phyloP scores from a whole-genome alignment of 2,113 vertebrate species.

The Zosterops pallidus region DNA sequence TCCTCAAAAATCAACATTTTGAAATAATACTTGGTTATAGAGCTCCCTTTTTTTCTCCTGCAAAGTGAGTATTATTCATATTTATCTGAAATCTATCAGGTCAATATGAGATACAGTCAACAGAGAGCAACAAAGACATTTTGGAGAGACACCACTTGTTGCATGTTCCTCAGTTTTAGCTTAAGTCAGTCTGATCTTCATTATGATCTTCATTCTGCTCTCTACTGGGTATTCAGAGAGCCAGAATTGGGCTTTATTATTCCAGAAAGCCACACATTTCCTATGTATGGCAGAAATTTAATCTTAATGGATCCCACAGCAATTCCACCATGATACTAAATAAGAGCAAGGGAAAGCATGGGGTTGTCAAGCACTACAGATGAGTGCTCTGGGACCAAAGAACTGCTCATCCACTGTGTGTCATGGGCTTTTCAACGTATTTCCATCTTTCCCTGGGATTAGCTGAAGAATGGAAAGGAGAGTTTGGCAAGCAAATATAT shows the following conservation, averaged over 20 bases:
- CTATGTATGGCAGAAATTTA: background rate
- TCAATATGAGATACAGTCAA: background rate
- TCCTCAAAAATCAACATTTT: background rate
- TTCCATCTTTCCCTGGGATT: constrained; percentile 38
- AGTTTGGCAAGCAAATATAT: constrained; percentile 38
- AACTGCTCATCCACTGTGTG: background rate
- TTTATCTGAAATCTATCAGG: background rate
- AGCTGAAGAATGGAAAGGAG: background rate
- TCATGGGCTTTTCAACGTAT: constrained; percentile 3
- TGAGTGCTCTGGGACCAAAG: background rate
- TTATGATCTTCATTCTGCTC: background rate
- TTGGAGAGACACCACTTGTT: background rate
- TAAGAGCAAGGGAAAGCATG: background rate
- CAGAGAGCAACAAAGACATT: background rate
- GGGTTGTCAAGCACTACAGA: background rate
- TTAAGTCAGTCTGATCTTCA: background rate
- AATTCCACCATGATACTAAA: constrained; percentile 27
- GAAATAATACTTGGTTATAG: background rate
- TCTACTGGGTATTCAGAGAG: background rate
- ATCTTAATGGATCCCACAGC: constrained; percentile 10
- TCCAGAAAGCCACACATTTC: constrained; percentile 20
- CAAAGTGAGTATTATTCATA: background rate
- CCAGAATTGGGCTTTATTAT: background rate
- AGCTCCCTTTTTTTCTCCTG: background rate
- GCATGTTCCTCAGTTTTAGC: background rate